Base-by-base conservation (phyloP, 2,113 vertebrate species). In the Salminus brasiliensis region DNA sequence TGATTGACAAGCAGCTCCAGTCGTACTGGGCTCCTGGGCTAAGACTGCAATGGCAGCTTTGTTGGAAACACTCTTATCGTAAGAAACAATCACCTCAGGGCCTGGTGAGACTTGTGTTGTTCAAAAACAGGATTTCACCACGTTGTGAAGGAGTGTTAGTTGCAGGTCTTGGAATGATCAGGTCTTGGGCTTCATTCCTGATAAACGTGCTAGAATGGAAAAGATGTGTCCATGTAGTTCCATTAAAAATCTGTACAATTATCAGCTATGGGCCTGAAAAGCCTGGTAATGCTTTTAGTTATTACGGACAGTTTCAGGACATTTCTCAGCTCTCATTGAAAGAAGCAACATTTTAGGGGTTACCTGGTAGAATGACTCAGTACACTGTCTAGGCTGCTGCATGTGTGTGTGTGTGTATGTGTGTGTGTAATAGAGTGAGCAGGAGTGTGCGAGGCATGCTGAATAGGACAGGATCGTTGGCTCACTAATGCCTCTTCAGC, bases 31-130 rank as follows among this genome's bases (percentile, higher is more conserved):
- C 83, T 80, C 23, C 78, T 83, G 69, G 72, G 53, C 74, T 80
- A 81, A 87, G 83, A 75, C 79, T 62, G 89, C 88, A 91, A 90
- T 88, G 86, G 88, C 69, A 81, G 85, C 91, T 93, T 92, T 93
- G 91, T 93, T 87, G 84, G 68, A 69, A 72, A 78, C 5, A 81
- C 87, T 88, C 84, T 86, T 88, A 89, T 89, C 90, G 85, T 91
- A 87, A 80, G 80, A 82, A 88, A 92, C 89, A 93, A 91, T 91
- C 87, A 88, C 81, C 76, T 78, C 53, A 63, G 80, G 87, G 83
- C 74, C 62, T 76, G 78, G 52, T 23, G 70, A 73, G 77, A 52
- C 78, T 79, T 63, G 77, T 53, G 77, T 52, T 53, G 68, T 72
- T 27, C 16, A 65, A 27, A 49, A 69, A 47, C n/a, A n/a, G n/a